Base-by-base conservation (phyloP, 2,888 invertebrate species). In the Hanleya hanleyi region DNA sequence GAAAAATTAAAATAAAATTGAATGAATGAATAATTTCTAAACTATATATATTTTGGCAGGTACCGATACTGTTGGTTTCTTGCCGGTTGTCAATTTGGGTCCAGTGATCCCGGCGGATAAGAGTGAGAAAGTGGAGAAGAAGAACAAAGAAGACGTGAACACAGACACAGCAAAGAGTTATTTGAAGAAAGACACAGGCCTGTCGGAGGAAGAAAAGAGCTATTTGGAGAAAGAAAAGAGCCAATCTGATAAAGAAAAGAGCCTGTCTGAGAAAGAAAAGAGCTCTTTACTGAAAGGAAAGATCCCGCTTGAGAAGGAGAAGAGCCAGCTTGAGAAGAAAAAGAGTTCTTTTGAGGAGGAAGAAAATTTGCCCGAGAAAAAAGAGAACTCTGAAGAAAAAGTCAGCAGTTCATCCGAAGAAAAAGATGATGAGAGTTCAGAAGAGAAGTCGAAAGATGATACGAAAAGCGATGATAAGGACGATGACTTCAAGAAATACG, bases 391-490 rank as follows among this genome's bases (percentile, higher is more conserved):
- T 6, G 50, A 50, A 29, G 62, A 33, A 41, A 65, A 62, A 15
- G 62, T 41, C 38, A 22, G 37, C 29, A 47, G 35, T 22, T 36
- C 37, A 15, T 47, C 29, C 5, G 26, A 66, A 12, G 49, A 62
- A 12, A 51, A 37, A 22, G 61, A 57, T 12, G 70, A 49, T 6
- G 32, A 29, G 9, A 41, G 33, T 32, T 35, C 29, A 12, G 66
- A 65, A 32, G 35, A 71, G 33, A 38, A 36, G 12, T 49, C 66
- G 0, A 18, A 41, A 12, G 41, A 41, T 41, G 41, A 41, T 32
- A 64, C 72, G 12, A 64, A 70, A 38, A 51, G 37, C 0, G 33
- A 64, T 50, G 65, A 65, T 33, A 38, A 22, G 67, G n/a, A 67
- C 41, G 64, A 67, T 66, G 61, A 41, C 29, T n/a, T 41, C 33